Evolutionary conservation across 2,797 vertebrate species (phyloP).

Genomic region (Botia kubotai): DNA sequence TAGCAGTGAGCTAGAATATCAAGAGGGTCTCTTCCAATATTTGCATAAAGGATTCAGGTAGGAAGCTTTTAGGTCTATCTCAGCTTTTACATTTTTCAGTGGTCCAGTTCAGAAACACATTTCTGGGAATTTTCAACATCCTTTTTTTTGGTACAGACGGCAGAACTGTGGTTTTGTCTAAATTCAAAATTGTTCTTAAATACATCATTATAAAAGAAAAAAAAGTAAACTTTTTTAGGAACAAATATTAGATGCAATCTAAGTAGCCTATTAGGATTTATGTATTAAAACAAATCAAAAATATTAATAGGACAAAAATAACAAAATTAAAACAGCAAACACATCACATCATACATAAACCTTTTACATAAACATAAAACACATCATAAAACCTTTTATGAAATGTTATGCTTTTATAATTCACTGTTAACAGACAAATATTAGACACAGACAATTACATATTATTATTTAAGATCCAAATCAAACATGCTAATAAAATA

Average conservation of each 20-base stretch:
- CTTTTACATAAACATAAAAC: background rate
- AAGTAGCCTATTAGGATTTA: background rate
- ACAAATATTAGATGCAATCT: background rate
- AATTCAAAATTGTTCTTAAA: background rate
- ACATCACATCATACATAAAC: background rate
- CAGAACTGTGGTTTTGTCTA: too few species aligned
- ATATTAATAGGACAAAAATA: background rate
- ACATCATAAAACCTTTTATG: too few species aligned
- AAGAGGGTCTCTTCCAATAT: conserved; percentile 81
- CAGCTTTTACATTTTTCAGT: conserved; percentile 76
- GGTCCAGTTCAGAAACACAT: conserved; percentile 15
- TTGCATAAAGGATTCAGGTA: conserved; percentile 80
- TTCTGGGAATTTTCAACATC: background rate
- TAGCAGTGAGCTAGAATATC: conserved; percentile 70
- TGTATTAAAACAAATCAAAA: background rate
- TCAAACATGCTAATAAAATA: background rate
- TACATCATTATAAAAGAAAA: background rate
- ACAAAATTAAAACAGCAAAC: background rate
- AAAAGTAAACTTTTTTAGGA: background rate
- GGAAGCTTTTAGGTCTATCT: conserved; percentile 74
- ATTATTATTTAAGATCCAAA: background rate
- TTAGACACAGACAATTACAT: too few species aligned
- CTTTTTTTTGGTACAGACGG: background rate
- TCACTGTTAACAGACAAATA: background rate
- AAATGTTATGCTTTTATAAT: too few species aligned